Evolutionary conservation across 2,113 vertebrate genomes (phyloP).

Genomic region (Glareola pratincola): DNA sequence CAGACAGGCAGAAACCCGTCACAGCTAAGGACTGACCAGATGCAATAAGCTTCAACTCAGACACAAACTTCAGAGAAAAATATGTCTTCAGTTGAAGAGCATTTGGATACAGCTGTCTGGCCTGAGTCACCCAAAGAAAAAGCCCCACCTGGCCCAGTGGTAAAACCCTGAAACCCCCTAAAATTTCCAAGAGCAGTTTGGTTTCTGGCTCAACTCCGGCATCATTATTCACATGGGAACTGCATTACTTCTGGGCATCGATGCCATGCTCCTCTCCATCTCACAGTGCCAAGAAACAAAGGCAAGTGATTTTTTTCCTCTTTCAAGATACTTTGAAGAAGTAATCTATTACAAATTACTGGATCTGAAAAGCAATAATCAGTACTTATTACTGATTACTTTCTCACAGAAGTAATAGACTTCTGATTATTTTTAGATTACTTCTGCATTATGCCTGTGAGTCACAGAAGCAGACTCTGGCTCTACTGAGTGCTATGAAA

Average conservation of each 20-base stretch:
- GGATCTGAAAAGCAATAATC: conserved; percentile 65
- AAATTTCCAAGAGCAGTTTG: not conserved
- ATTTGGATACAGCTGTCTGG: not conserved
- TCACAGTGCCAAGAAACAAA: conserved; percentile 5
- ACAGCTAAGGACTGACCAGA: not conserved
- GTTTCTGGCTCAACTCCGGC: not conserved
- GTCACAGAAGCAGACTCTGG: conserved; percentile 33
- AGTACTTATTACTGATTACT: conserved; percentile 66
- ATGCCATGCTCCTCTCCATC: not conserved
- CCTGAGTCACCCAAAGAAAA: not conserved
- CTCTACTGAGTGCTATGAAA: conserved; percentile 56
- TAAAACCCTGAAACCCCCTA: not conserved
- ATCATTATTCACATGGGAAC: not conserved
- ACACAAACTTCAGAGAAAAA: not conserved
- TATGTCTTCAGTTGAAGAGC: not conserved
- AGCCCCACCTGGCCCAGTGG: not conserved
- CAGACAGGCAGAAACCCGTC: accelerated
- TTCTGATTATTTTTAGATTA: conserved; percentile 67
- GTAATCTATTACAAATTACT: conserved; percentile 63
- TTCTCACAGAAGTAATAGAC: conserved; percentile 61
- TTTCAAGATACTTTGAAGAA: conserved; percentile 57
- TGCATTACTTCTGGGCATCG: not conserved
- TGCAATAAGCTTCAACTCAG: not conserved
- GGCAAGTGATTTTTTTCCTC: conserved; percentile 7
- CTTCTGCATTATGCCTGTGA: conserved; percentile 47